Percentiles rank a stretch among this genome's conserved stretches.
Conservation (phyloP, 2,888 invertebrate species). For the Globia sparganii region DNA sequence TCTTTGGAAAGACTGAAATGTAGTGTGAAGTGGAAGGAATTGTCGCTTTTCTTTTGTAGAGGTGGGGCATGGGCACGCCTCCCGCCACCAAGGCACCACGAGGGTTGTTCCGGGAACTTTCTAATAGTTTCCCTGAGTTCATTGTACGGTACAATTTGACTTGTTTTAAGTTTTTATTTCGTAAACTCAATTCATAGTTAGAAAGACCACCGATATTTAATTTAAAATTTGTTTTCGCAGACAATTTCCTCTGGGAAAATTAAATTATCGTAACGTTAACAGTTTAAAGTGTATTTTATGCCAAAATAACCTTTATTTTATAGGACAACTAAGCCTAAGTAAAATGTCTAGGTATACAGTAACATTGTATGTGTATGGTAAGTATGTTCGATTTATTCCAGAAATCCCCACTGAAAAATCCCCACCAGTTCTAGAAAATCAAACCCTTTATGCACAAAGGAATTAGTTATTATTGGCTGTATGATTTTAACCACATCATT, state of each 20-base stretch:
- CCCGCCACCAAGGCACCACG: constrained; percentile 81
- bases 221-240: constrained; percentile 45
- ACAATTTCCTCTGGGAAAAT: constrained; percentile 28
- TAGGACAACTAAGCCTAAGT: background rate
- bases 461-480: background rate
- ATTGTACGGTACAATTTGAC: constrained; percentile 76
- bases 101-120: constrained; percentile 79
- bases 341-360: background rate
- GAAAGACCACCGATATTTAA: constrained; percentile 40
- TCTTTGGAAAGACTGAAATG: constrained; percentile 57
- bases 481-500: background rate
- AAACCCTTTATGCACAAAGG: background rate
- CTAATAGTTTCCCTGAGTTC: constrained; percentile 83
- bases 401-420: too few species aligned
- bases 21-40: constrained; percentile 48
- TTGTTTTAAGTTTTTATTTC: constrained; percentile 68
- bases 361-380: background rate
- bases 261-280: background rate
- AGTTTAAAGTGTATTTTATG: background rate
- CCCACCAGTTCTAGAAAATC: too few species aligned
- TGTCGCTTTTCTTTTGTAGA: constrained; percentile 58
- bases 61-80: constrained; percentile 77
- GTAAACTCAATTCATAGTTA: constrained; percentile 57
- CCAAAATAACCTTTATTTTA: background rate
- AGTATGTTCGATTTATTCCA: too few species aligned